These are phyloP conservation scores for Eurystomus gularis DNA, from an alignment of 2,113 vertebrate species.

Conservation along the genomic window DNA sequence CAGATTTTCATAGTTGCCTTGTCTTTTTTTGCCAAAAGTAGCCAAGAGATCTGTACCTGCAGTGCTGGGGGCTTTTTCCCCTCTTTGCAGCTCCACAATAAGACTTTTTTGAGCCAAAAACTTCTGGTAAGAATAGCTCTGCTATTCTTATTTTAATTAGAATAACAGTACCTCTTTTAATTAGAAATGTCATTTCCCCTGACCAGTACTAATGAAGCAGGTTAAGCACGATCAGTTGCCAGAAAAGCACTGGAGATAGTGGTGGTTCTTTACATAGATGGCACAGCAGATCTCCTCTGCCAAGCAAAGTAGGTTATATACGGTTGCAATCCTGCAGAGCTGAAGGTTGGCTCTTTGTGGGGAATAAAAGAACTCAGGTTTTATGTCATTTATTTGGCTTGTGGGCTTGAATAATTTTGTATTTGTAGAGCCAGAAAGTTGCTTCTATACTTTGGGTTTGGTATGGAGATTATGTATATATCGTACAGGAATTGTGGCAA, in stretches of 20 bases:
- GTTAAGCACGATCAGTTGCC: background rate
- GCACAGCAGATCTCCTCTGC: background rate
- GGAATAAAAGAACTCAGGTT: background rate
- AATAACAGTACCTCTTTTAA: background rate
- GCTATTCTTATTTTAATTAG: background rate
- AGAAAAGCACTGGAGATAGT: background rate
- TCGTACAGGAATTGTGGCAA: background rate
- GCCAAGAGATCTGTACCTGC: background rate
- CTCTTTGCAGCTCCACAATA: background rate
- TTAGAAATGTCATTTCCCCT: background rate
- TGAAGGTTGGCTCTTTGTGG: background rate
- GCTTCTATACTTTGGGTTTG: background rate
- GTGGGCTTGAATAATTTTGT: background rate
- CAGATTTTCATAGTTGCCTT: background rate
- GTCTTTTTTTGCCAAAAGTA: background rate
- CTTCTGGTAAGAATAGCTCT: background rate
- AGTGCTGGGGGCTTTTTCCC: fast-evolving
- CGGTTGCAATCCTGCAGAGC: background rate
- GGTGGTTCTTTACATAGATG: background rate
- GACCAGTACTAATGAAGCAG: background rate
- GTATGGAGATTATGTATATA: background rate
- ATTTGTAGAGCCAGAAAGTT: background rate
- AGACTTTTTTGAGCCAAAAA: background rate
- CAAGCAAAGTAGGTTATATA: background rate
- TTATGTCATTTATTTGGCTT: background rate